Evolutionary conservation across 2,888 invertebrate species (phyloP).

Genomic region (Pseudolycoriella hygida): DNA sequence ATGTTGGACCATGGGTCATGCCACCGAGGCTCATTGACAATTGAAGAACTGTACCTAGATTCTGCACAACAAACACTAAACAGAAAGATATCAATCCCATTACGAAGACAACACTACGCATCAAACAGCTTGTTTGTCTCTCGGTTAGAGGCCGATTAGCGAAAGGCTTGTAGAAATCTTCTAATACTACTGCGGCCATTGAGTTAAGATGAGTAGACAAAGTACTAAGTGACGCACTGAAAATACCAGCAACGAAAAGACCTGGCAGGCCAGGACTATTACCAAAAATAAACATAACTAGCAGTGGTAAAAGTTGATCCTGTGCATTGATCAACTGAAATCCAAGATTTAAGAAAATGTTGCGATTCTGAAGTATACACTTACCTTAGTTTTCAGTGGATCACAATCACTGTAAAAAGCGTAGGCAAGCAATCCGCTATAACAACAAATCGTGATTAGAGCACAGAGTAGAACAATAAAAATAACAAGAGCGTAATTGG

Average conservation of each 20-base stretch:
- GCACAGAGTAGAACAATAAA: conserved; percentile 44
- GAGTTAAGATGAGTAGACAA: conserved; percentile 67
- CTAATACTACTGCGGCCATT: conserved; percentile 61
- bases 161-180: conserved; percentile 58
- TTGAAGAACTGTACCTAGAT: conserved; percentile 49
- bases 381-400: conserved; percentile 63
- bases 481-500: conserved; percentile 46
- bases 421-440: conserved; percentile 53
- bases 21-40: conserved; percentile 47
- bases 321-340: conserved; percentile 51
- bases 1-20: conserved; percentile 48
- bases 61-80: conserved; percentile 51
- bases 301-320: conserved; percentile 65
- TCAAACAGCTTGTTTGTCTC: conserved; percentile 39
- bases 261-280: conserved; percentile 67
- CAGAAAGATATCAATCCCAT: conserved; percentile 46
- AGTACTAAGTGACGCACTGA: conserved; percentile 74
- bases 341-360: too few relatives aligned
- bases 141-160: conserved; percentile 37
- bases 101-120: conserved; percentile 46
- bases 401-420: conserved; percentile 62
- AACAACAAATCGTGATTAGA: conserved; percentile 45
- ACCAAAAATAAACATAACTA: conserved; percentile 71
- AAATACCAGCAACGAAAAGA: conserved; percentile 75
- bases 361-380: too few relatives aligned